phyloP scores from a whole-genome alignment of 2,113 vertebrate genomes.

The Nibea coibor region DNA sequence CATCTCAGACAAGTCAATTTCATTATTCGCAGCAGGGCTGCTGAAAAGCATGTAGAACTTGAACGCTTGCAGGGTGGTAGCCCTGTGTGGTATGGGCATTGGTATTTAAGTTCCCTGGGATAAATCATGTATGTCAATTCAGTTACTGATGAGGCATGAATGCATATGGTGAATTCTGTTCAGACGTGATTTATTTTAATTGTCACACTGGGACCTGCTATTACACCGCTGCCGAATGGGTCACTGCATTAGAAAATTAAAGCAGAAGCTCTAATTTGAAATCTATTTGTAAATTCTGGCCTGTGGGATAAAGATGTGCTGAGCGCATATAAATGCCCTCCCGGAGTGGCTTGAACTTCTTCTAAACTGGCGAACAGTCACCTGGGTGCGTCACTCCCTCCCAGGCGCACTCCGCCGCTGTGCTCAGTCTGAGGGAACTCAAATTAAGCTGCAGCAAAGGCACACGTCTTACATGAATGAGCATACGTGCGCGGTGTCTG shows the following conservation, averaged over 20 bases:
- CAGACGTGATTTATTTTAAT: constrained; percentile 95
- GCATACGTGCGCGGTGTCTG: constrained; percentile 56
- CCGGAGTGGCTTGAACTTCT: constrained; percentile 50
- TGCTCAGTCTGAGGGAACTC: constrained; percentile 67
- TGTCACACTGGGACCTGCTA: constrained; percentile 91
- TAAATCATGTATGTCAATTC: constrained; percentile 89
- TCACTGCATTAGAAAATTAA: constrained; percentile 94
- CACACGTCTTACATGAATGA: constrained; percentile 67
- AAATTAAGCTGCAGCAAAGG: constrained; percentile 65
- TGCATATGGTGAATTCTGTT: constrained; percentile 87
- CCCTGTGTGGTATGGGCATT: constrained; percentile 55
- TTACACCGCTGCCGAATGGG: constrained; percentile 89
- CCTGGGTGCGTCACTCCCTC: constrained; percentile 63
- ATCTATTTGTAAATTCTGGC: constrained; percentile 90
- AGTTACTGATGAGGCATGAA: constrained; percentile 93
- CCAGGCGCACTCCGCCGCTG: constrained; percentile 33
- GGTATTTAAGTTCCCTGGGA: constrained; percentile 85
- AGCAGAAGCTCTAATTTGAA: constrained; percentile 88
- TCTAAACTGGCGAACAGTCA: constrained; percentile 62
- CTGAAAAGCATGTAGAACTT: constrained; percentile 39
- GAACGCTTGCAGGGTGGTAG: constrained; percentile 44
- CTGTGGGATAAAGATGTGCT: constrained; percentile 84
- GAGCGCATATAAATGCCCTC: constrained; percentile 70
- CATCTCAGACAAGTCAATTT: constrained; percentile 50
- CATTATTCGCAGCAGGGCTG: constrained; percentile 61